Percentiles rank a stretch among this genome's conserved stretches.
Evolutionary conservation across 2,113 vertebrate species (phyloP).

Genomic region (Salvator merianae): DNA sequence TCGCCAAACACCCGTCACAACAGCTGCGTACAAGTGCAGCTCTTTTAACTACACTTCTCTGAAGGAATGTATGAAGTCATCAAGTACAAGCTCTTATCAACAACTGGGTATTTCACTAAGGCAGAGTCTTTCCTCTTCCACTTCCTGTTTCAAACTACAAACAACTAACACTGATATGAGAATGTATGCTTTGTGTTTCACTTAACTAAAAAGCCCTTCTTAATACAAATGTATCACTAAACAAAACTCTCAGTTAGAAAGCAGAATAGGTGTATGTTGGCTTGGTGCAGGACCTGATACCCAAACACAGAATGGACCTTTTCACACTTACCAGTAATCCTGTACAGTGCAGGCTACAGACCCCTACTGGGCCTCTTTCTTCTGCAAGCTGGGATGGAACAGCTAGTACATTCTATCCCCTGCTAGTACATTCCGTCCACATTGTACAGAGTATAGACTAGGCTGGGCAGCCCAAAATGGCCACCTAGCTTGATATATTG

Average conservation of each 20-base stretch:
- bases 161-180: neutral
- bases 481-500: too few relatives aligned
- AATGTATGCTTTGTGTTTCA: neutral
- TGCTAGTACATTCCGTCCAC: too few relatives aligned
- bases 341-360: too few relatives aligned
- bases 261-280: neutral
- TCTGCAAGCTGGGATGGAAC: too few relatives aligned
- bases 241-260: constrained; percentile 17
- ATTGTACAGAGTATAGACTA: too few relatives aligned
- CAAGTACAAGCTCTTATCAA: constrained; percentile 31
- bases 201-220: neutral
- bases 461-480: too few relatives aligned
- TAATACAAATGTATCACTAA: neutral
- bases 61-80: constrained; percentile 39
- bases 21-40: constrained; percentile 16
- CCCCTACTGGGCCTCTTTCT: too few relatives aligned
- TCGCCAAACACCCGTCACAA: constrained; percentile 1
- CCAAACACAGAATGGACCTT: too few relatives aligned
- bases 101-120: neutral
- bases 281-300: neutral
- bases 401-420: too few relatives aligned
- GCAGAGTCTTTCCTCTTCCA: constrained; percentile 26
- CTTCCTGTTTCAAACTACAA: neutral
- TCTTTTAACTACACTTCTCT: constrained; percentile 37
- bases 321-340: constrained; percentile 26